Percentiles rank a stretch among this genome's conserved stretches.
Evolutionary conservation across 2,113 vertebrate species (phyloP).

Genomic region (Zosterops japonicus): DNA sequence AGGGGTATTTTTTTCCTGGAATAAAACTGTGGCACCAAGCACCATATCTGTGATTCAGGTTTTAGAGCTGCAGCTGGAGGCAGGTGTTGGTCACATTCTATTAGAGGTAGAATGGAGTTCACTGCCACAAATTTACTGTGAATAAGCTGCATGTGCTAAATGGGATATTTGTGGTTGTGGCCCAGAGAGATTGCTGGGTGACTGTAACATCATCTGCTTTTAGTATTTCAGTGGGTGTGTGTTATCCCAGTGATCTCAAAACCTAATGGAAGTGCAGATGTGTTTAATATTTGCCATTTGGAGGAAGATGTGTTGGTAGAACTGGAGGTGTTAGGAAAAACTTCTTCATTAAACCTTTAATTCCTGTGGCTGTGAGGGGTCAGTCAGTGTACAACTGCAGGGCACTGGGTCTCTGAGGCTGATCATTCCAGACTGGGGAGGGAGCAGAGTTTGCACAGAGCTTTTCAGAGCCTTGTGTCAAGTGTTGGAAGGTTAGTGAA

Average conservation of each 20-base stretch:
- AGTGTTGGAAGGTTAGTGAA: not conserved
- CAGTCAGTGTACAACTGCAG: not conserved
- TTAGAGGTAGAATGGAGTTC: not conserved
- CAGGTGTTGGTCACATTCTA: not conserved
- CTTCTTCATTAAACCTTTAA: fast-evolving
- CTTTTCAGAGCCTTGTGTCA: not conserved
- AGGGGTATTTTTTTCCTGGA: not conserved
- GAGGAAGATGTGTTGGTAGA: not conserved
- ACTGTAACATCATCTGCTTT: not conserved
- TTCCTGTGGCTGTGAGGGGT: not conserved
- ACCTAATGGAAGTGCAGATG: not conserved
- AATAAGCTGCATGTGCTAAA: not conserved
- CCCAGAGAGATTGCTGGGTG: not conserved
- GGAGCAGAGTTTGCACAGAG: not conserved
- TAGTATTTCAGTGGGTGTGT: not conserved
- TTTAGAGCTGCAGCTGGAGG: not conserved
- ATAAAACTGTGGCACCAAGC: not conserved
- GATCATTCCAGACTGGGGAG: not conserved
- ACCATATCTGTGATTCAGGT: not conserved
- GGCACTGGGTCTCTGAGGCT: not conserved
- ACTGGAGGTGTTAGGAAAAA: not conserved
- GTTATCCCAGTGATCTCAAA: not conserved
- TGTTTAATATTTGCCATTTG: not conserved
- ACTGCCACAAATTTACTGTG: not conserved
- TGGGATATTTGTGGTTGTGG: not conserved